Evolutionary conservation across 1,140 invertebrate species (phyloP), one percentile per base, ranked within the genome.

Genomic region (Pseudomyrmex gracilis): DNA sequence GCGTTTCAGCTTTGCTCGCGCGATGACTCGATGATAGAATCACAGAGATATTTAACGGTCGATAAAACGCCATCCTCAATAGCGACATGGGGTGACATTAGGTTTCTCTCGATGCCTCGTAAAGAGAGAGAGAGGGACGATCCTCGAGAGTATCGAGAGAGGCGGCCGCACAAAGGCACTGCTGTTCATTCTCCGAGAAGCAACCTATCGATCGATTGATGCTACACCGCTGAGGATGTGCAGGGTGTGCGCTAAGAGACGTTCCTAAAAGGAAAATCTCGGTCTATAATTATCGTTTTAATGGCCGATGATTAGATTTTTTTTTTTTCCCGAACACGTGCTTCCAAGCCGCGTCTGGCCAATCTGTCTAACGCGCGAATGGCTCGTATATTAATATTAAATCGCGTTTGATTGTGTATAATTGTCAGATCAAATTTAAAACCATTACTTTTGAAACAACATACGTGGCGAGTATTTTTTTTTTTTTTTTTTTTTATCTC

Each of bases 41-140:
- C 63, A 73, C 47, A 57, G n/a, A 43, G 58, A 73, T 71, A 57
- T 55, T 68, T 61, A 63, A 43, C 34, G 24, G 17, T 47, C 12
- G 45, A 64, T 84, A 67, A 7, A 34, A 34, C 34, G 34, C 34
- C 55, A 47, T 70, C 22, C 51, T 45, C 7, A 20, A 63, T 53
- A 20, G 55, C 53, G n/a, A 24, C 85, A n/a, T n/a, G 5, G 34
- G 45, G 53, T 85, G 87, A 82, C 83, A 87, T 88, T 88, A 87
- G 49, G 22, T 66, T 57, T 82, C 84, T 67, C 60, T 53, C 45
- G 20, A 12, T 58, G 67, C 17, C 34, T 53, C 49, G 22, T 60
- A 61, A 78, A 78, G 66, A 34, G n/a, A 45, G 24, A 61, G 68
- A 78, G 66, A 34, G n/a, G 34, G 24, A 34, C 34, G 24, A 47